Base-by-base conservation (phyloP, 2,888 invertebrate genomes). In the Catonia carolina region DNA sequence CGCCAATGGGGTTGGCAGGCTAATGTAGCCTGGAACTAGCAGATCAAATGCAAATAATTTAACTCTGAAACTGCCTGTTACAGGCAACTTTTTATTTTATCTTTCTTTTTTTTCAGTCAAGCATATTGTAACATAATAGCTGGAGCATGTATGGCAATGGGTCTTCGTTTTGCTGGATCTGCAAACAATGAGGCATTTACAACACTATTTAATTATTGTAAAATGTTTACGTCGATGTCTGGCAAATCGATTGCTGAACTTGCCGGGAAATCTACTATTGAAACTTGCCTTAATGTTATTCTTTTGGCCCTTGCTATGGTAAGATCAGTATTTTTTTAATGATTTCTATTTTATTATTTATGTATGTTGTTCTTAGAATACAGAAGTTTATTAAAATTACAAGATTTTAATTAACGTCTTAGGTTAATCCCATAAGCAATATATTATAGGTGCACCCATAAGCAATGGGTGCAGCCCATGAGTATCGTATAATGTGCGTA, bases 71-170 rank as follows among this genome's bases (percentile, higher is more conserved):
- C n/a, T n/a, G n/a, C n/a, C n/a, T n/a, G n/a, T n/a, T n/a, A n/a
- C n/a, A n/a, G n/a, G n/a, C n/a, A n/a, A n/a, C n/a, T n/a, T n/a
- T n/a, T n/a, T n/a, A n/a, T n/a, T n/a, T n/a, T n/a, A n/a, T n/a
- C n/a, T n/a, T n/a, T n/a, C n/a, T n/a, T n/a, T 49, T 53, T 60
- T 72, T 77, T 36, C 68, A 91, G 91, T 67, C 96, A 97, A 78
- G 95, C 95, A 0, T 98, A 94, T 74, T 94, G 96, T 74, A 96
- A 97, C 73, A 92, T 97, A 61, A 80, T 95, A 58, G 88, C 94
- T 0, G 99, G 98, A 15, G 94, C 92, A 1, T 93, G 95, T 65
- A 88, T 98, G 77, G 90, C 92, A 6, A 74, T 99, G 65, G 97
- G 95, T 1, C 77, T 99, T 2, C 87, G 90, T 62, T 98, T 86